These are phyloP conservation scores for Herpetotheres cachinnans DNA, from an alignment of 2,113 vertebrate genomes.

Conservation along the genomic window DNA sequence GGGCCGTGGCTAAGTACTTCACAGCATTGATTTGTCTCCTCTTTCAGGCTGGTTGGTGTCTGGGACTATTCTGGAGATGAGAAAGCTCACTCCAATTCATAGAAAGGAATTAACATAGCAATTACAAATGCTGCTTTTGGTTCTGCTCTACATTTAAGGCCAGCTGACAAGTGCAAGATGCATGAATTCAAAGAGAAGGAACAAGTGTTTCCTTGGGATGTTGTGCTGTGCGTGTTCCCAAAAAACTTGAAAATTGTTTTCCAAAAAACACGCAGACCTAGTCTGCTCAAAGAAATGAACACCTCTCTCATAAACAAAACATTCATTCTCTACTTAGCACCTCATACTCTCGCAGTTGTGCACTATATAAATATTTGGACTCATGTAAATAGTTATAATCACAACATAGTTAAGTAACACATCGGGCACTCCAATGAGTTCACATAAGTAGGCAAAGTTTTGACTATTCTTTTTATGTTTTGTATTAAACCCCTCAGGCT, in stretches of 20 bases:
- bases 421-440: background rate
- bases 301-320: background rate
- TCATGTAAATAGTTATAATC: background rate
- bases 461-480: background rate
- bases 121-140: background rate
- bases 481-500: constrained; percentile 2
- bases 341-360: background rate
- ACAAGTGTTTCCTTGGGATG: background rate
- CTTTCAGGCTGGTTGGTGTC: background rate
- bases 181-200: background rate
- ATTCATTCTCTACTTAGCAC: background rate
- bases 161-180: background rate
- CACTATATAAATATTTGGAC: constrained; percentile 41
- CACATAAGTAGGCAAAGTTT: background rate
- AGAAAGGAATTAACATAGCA: background rate
- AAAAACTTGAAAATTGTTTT: background rate
- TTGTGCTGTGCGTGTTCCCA: background rate
- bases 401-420: background rate
- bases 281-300: background rate
- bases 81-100: background rate
- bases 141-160: background rate
- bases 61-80: background rate
- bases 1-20: background rate
- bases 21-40: background rate
- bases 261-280: background rate